Base-by-base conservation (phyloP, 2,888 invertebrate species). In the Gymnoscelis rufifasciata region DNA sequence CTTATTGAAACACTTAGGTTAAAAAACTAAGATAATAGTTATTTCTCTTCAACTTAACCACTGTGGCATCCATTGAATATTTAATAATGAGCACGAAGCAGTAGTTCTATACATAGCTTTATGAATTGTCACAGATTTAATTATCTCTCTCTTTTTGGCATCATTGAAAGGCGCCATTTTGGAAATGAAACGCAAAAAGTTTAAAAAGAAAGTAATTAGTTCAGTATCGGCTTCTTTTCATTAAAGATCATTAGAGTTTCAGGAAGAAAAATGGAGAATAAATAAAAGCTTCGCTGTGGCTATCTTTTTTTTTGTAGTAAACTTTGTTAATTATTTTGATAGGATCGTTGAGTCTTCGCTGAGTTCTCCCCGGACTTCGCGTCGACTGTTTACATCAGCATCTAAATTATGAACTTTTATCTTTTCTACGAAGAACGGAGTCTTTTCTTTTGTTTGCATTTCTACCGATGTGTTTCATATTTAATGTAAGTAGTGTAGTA, bases 191-290 rank as follows among this genome's bases (percentile, higher is more conserved):
- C 66, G 62, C 66, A 59, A 56, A 57, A 66, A 68, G 66, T 58
- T 33, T 28, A 1, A 38, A 33, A 48, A 52, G 39, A 33, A 43
- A 19, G 42, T 47, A 43, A 37, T 51, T 54, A 43, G 29, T 29
- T 62, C 60, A 66, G 66, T 73, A 79, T 78, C 78, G 78, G 69
- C 72, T 71, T 72, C 78, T 74, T 79, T 83, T 83, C 78, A 81
- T 83, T 78, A 78, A 74, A 76, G 74, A 78, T 82, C 86, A 83
- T 84, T 83, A 83, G 80, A 82, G 75, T 74, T 78, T 70, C 54
- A 65, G 66, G 72, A 77, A 74, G 74, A 80, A 78, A 79, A 80
- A 78, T 73, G 74, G 65, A 75, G 78, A 73, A 79, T 73, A 78
- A 78, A 78, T 74, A 80, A 69, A 66, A 57, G 59, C 64, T 60